These are phyloP conservation scores for Tinea semifulvella DNA, from an alignment of 2,888 invertebrate species.

Conservation along the genomic window DNA sequence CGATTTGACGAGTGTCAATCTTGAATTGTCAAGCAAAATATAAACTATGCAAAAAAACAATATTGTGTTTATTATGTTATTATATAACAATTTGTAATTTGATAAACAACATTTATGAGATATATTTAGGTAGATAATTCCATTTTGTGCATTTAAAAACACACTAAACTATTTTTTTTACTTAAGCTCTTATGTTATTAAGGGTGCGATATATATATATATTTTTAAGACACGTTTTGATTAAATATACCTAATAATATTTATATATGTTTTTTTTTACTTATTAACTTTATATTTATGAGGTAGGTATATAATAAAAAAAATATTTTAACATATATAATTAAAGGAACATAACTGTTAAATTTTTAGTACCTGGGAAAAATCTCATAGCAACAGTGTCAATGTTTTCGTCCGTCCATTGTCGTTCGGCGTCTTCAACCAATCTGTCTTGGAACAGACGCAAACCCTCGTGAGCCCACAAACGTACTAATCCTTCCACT, in stretches of 20 bases:
- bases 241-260: background rate
- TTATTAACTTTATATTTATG: background rate
- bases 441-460: conserved; percentile 96
- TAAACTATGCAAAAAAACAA: too few relatives aligned
- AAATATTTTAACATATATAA: background rate
- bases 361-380: conserved; percentile 83
- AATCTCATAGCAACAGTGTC: conserved; percentile 92
- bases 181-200: too few relatives aligned
- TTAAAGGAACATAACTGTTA: background rate
- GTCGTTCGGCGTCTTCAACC: conserved; percentile 92
- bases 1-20: too few relatives aligned
- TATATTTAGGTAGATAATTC: too few relatives aligned
- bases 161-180: too few relatives aligned
- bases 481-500: conserved; percentile 94
- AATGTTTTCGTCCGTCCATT: conserved; percentile 98
- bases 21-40: too few relatives aligned
- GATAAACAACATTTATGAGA: too few relatives aligned
- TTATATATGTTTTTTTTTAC: background rate
- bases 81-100: too few relatives aligned
- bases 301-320: background rate
- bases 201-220: too few relatives aligned
- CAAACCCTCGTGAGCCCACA: conserved; percentile 99
- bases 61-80: too few relatives aligned
- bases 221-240: background rate
- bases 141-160: too few relatives aligned